Percentiles rank a stretch among this genome's conserved stretches.
phyloP scores from a whole-genome alignment of 2,113 vertebrate species.

The Eubucco bourcierii region DNA sequence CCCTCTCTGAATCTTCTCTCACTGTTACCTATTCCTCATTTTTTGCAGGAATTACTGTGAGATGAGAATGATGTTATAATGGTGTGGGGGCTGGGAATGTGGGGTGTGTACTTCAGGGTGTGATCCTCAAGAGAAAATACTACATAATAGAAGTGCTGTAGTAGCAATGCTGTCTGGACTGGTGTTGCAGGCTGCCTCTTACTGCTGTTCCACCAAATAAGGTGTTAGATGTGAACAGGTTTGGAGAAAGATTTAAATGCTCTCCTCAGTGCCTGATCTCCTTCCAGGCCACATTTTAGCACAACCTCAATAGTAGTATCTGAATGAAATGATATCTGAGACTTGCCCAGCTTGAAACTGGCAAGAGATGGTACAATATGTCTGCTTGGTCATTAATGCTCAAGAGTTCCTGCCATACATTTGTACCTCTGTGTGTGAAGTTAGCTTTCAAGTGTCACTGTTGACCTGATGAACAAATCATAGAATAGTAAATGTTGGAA shows the following conservation, averaged over 20 bases:
- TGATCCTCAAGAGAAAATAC: not conserved
- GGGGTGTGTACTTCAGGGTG: not conserved
- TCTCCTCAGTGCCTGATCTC: not conserved
- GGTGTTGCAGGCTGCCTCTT: not conserved
- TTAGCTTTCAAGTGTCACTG: not conserved
- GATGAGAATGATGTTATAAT: not conserved
- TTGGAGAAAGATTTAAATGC: not conserved
- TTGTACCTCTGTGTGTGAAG: not conserved
- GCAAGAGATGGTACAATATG: not conserved
- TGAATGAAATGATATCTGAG: not conserved
- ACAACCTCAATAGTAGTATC: not conserved
- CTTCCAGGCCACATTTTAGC: not conserved
- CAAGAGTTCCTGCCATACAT: not conserved
- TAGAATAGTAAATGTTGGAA: too few species aligned
- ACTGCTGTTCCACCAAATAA: not conserved
- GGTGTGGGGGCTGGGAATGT: not conserved
- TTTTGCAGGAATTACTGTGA: not conserved
- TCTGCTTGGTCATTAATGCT: not conserved
- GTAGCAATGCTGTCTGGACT: not conserved
- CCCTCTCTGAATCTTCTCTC: not conserved
- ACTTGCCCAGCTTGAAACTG: not conserved
- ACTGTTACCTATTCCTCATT: not conserved
- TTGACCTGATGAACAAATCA: not conserved
- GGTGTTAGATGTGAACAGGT: not conserved
- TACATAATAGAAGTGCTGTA: not conserved